Percentiles rank a stretch among this genome's conserved stretches.
phyloP scores from a whole-genome alignment of 2,888 invertebrate species.

The Agriopis leucophaearia region DNA sequence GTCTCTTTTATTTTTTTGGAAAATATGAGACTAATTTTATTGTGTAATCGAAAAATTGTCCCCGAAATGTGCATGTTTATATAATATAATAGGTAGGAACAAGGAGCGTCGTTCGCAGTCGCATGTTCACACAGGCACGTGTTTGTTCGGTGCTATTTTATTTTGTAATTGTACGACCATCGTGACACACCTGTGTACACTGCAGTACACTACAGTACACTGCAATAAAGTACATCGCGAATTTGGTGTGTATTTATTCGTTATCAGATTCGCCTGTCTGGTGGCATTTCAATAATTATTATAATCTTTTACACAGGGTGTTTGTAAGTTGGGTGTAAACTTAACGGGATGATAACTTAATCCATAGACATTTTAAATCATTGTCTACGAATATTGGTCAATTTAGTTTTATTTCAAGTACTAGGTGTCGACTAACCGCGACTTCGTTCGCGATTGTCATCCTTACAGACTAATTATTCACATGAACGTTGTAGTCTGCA shows the following conservation, averaged over 20 bases:
- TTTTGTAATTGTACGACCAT: conserved; percentile 51
- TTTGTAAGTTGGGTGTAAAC: background rate
- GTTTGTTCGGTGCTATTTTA: conserved; percentile 77
- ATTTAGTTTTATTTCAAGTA: background rate
- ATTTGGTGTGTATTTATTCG: conserved; percentile 43
- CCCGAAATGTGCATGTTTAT: background rate
- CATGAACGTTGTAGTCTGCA: too few species aligned
- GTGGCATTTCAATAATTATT: conserved; percentile 55
- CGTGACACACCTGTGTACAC: conserved; percentile 51
- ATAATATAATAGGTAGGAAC: too few species aligned
- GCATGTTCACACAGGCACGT: conserved; percentile 49
- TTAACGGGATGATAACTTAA: background rate
- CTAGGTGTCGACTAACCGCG: too few species aligned
- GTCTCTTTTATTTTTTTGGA: background rate
- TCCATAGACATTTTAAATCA: background rate
- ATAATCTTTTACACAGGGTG: conserved; percentile 50
- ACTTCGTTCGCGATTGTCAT: too few species aligned
- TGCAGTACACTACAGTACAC: conserved; percentile 57
- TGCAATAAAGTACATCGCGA: conserved; percentile 55
- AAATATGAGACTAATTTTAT: background rate
- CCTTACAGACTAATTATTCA: too few species aligned
- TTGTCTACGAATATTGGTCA: background rate
- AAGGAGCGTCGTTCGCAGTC: conserved; percentile 8
- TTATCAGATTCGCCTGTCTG: conserved; percentile 33
- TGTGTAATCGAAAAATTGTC: background rate